Percentiles rank a stretch among this genome's conserved stretches.
Evolutionary conservation across 2,888 invertebrate genomes (phyloP).

Genomic region (Agrochola macilenta): DNA sequence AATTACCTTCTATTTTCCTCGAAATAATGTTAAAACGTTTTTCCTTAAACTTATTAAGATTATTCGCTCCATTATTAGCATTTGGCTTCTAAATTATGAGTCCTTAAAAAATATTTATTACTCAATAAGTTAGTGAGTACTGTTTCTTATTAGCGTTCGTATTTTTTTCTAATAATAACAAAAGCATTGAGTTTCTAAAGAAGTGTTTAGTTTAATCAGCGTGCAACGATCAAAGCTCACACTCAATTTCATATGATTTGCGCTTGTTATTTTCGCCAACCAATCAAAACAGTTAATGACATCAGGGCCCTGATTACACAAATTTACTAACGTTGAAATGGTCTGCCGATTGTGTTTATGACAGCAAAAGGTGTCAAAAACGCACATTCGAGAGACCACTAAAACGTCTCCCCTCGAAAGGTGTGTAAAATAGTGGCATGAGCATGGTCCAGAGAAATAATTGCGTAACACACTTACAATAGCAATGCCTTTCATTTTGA

Average conservation of each 20-base stretch:
- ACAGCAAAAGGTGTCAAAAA: background rate
- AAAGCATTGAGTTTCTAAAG: background rate
- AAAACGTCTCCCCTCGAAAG: too few species aligned
- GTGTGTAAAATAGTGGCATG: background rate
- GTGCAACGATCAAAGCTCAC: background rate
- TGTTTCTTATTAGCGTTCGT: slow-evolving; percentile 12
- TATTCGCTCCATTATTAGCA: slow-evolving; percentile 52
- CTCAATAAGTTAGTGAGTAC: slow-evolving; percentile 23
- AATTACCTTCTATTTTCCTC: slow-evolving; percentile 7
- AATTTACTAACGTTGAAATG: background rate
- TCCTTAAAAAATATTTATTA: slow-evolving; percentile 44
- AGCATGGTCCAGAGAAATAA: too few species aligned
- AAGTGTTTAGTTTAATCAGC: background rate
- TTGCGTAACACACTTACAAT: background rate
- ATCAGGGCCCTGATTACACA: background rate
- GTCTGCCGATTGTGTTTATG: background rate
- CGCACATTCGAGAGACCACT: background rate
- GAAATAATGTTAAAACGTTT: slow-evolving; percentile 13
- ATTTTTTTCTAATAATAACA: background rate
- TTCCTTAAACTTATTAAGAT: slow-evolving; percentile 35
- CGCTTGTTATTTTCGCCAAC: background rate
- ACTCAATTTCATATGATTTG: background rate
- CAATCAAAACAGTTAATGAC: background rate
- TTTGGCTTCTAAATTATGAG: slow-evolving; percentile 52
- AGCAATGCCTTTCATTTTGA: too few species aligned